Percentiles rank a stretch among this genome's conserved stretches.
phyloP scores from a whole-genome alignment of 30 jellyfish, hydroid and myxozoan genomes.

The Turritopsis dohrnii region DNA sequence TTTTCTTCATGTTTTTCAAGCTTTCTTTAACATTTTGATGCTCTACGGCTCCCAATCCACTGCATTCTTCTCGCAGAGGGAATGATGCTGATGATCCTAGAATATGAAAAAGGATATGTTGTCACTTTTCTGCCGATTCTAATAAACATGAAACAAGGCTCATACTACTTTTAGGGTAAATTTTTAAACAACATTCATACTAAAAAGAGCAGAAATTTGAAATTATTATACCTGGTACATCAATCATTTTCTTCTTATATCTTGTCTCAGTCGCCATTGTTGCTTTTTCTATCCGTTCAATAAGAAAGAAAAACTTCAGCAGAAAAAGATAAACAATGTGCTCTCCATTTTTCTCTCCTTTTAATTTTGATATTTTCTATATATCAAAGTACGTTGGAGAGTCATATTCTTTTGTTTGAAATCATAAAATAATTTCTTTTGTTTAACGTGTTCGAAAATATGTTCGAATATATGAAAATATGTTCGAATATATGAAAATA shows the following conservation, averaged over 20 bases:
- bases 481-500: not conserved
- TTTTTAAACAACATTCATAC: not conserved
- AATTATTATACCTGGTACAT: conserved; percentile 8
- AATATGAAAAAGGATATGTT: not conserved
- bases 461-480: too few relatives aligned
- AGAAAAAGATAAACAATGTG: not conserved
- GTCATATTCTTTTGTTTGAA: not conserved
- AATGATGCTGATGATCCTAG: conserved; percentile 5
- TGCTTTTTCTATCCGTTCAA: not conserved
- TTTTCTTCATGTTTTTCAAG: conserved; percentile 12
- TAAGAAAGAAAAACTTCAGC: not conserved
- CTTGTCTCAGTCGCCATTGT: conserved; percentile 8
- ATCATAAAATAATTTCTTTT: not conserved
- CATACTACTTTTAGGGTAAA: not conserved
- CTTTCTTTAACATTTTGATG: conserved; percentile 9
- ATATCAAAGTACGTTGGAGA: not conserved
- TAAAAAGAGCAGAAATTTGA: not conserved
- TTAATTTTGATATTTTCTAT: not conserved
- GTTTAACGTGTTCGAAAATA: not conserved
- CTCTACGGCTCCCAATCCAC: conserved; percentile 10
- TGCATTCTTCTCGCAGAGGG: conserved; percentile 2
- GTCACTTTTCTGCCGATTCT: not conserved
- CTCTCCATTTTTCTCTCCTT: not conserved
- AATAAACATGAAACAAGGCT: not conserved
- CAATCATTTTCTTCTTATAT: conserved; percentile 7